Conservation (phyloP, 2,113 vertebrate species). For the Ciconia stormi region DNA sequence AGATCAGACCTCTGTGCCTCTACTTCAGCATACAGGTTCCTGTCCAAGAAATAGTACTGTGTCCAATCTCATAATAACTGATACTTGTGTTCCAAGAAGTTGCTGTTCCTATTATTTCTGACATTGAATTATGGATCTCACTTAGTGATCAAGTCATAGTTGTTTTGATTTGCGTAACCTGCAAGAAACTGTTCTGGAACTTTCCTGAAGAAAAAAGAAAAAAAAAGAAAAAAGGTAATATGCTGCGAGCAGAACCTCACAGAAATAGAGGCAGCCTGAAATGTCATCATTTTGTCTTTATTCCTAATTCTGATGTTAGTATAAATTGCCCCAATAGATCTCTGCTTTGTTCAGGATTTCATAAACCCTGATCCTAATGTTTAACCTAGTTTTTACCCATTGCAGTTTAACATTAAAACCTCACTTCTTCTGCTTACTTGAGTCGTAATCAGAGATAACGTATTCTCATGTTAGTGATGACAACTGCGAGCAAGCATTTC, state of each 20-base stretch:
- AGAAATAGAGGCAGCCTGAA: neutral
- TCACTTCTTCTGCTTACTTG: neutral
- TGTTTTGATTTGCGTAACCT: neutral
- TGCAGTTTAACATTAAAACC: neutral
- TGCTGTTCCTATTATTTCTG: neutral
- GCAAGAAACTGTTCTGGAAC: neutral
- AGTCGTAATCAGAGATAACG: neutral
- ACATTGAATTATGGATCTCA: neutral
- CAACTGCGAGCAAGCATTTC: neutral
- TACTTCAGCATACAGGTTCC: neutral
- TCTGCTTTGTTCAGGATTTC: neutral
- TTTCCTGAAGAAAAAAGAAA: neutral
- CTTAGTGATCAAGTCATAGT: neutral
- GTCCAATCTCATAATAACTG: neutral
- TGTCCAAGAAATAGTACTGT: neutral
- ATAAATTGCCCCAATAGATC: neutral
- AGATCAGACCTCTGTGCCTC: neutral
- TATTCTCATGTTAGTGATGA: neutral
- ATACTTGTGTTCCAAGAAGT: neutral
- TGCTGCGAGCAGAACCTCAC: neutral
- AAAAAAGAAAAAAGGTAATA: fast-evolving
- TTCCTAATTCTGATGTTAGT: neutral
- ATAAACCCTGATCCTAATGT: neutral
- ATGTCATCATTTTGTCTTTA: neutral
- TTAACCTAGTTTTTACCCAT: neutral